Conservation (phyloP, 2,797 vertebrate species). For the Melanotaenia boesemani region DNA sequence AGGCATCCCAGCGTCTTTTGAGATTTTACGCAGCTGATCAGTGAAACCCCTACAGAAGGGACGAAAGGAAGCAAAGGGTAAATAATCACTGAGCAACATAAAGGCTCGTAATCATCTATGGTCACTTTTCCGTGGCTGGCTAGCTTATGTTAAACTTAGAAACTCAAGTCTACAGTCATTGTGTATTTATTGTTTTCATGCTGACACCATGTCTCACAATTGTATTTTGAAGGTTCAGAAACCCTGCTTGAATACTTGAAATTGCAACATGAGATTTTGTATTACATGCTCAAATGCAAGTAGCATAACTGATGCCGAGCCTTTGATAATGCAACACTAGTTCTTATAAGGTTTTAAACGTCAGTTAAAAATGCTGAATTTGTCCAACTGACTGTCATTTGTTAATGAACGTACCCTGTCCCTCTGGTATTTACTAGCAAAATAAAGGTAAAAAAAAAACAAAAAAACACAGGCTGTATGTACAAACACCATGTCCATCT, state of each 20-base stretch:
- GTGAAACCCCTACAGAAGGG: conserved; percentile 84
- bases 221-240: conserved; percentile 1
- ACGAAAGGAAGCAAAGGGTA: not conserved
- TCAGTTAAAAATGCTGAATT: not conserved
- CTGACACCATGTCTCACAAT: not conserved
- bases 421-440: not conserved
- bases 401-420: not conserved
- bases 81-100: not conserved
- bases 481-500: not conserved
- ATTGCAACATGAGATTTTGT: not conserved
- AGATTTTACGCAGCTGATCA: conserved; percentile 98
- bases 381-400: not conserved
- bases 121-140: not conserved
- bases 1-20: conserved; percentile 98
- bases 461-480: not conserved
- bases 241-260: conserved; percentile 13
- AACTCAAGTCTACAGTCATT: not conserved
- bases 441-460: not conserved
- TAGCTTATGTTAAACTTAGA: not conserved
- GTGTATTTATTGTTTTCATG: not conserved
- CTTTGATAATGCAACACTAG: not conserved
- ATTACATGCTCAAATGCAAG: not conserved
- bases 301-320: not conserved
- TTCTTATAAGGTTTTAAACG: not conserved
- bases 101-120: not conserved